phyloP scores from a whole-genome alignment of 2,113 vertebrate species.

The Centropristis striata region DNA sequence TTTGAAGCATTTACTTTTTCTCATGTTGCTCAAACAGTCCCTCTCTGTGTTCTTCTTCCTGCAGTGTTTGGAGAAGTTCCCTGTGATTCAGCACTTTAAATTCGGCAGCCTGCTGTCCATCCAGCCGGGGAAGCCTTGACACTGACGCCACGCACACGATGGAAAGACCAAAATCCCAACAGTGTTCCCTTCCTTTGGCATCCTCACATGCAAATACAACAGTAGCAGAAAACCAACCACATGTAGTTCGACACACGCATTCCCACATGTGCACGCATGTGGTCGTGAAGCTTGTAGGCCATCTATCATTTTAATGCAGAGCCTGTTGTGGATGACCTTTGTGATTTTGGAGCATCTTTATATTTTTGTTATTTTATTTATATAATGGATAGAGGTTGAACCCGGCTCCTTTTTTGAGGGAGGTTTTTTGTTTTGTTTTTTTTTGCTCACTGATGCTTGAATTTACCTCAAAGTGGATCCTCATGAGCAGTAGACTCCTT shows the following conservation, averaged over 20 bases:
- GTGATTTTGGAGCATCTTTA: slow-evolving; percentile 40
- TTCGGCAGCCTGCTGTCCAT: slow-evolving; percentile 98
- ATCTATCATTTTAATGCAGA: slow-evolving; percentile 27
- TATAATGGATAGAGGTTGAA: slow-evolving; percentile 41
- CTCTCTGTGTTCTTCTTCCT: slow-evolving; percentile 34
- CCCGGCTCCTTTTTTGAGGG: slow-evolving; percentile 10
- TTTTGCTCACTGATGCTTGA: slow-evolving; percentile 35
- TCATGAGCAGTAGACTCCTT: not conserved
- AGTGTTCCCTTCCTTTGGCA: slow-evolving; percentile 14
- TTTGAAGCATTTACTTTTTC: not conserved
- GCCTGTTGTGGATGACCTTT: slow-evolving; percentile 39
- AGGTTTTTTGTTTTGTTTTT: not conserved
- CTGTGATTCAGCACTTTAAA: slow-evolving; percentile 99
- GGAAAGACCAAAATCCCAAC: slow-evolving; percentile 60
- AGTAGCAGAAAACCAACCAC: slow-evolving; percentile 44
- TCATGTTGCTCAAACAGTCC: not conserved
- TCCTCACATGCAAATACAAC: slow-evolving; percentile 27
- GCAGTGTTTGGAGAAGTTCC: slow-evolving; percentile 99
- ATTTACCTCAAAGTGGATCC: slow-evolving; percentile 21
- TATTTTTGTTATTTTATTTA: slow-evolving; percentile 66
- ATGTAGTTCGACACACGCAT: slow-evolving; percentile 29
- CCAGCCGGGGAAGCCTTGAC: slow-evolving; percentile 91
- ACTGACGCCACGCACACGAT: slow-evolving; percentile 19
- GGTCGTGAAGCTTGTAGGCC: slow-evolving; percentile 34
- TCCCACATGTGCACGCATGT: slow-evolving; percentile 30